Evolutionary conservation across 2,797 vertebrate genomes (phyloP).

Genomic region (Mormyrops attenuatus): DNA sequence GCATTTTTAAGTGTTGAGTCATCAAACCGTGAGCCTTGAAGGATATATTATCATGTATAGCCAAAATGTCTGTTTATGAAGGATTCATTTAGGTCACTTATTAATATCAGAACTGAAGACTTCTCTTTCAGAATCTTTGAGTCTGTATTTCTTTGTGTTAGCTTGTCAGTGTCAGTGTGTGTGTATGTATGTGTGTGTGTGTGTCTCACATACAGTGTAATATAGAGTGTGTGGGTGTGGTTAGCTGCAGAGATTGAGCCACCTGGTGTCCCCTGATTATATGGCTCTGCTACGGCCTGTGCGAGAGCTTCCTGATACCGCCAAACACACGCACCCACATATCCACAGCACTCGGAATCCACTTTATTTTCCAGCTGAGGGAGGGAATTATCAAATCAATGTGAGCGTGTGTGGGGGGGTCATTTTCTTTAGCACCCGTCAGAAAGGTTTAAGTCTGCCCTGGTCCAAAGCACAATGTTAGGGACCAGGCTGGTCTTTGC

Average conservation of each 20-base stretch:
- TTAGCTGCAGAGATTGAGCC: background rate
- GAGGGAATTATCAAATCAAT: conserved; percentile 57
- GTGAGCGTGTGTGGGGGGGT: conserved; percentile 26
- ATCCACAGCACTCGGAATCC: background rate
- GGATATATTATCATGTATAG: background rate
- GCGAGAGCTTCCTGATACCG: background rate
- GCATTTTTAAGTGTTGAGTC: background rate
- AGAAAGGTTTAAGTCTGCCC: background rate
- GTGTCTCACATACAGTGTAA: background rate
- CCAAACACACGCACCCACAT: background rate
- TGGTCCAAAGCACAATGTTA: background rate
- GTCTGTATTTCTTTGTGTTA: background rate
- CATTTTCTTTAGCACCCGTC: background rate
- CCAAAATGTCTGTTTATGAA: background rate
- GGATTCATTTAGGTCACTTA: background rate
- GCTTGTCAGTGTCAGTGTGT: background rate
- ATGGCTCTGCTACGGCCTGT: background rate
- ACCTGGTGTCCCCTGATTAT: background rate
- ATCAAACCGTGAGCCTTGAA: background rate
- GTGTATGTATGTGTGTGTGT: too few relatives aligned
- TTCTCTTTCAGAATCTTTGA: too few relatives aligned
- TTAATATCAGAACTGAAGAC: background rate
- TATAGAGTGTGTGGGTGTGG: background rate
- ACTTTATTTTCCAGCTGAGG: conserved; percentile 33
- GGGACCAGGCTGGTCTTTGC: background rate